phyloP scores from a whole-genome alignment of 2,888 invertebrate genomes.

The Noctua pronuba region DNA sequence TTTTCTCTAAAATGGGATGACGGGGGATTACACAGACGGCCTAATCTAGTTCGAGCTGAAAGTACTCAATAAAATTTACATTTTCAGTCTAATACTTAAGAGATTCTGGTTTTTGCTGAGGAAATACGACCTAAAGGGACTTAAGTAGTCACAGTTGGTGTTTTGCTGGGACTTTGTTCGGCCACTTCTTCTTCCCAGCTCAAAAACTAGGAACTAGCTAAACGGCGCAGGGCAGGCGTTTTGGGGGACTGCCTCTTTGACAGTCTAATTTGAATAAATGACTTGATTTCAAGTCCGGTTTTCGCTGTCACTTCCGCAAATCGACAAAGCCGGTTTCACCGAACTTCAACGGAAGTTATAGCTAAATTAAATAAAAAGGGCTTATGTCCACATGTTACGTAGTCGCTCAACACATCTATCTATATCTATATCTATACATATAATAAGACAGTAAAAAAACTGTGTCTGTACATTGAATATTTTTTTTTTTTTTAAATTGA shows the following conservation, averaged over 20 bases:
- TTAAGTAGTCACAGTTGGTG: neutral
- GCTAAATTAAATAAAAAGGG: slow-evolving; percentile 15
- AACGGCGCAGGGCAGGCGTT: neutral
- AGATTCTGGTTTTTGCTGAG: slow-evolving; percentile 11
- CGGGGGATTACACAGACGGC: neutral
- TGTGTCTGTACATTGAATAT: too few relatives aligned
- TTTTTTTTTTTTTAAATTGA: too few relatives aligned
- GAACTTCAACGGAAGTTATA: neutral
- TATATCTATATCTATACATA: too few relatives aligned
- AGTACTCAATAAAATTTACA: slow-evolving; percentile 36
- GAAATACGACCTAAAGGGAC: neutral
- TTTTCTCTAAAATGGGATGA: slow-evolving; percentile 7
- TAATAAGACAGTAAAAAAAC: too few relatives aligned
- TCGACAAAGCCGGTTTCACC: neutral
- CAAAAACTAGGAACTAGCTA: neutral
- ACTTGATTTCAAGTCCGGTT: neutral
- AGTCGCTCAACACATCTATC: slow-evolving; percentile 70
- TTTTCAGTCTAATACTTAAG: slow-evolving; percentile 16
- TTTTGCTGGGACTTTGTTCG: neutral
- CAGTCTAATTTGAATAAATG: neutral
- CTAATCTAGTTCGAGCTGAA: neutral
- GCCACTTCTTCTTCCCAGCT: neutral
- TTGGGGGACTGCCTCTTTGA: neutral
- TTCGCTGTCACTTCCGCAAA: neutral
- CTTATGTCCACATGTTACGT: slow-evolving; percentile 68